These are phyloP conservation scores for Anguilla obscura DNA, from an alignment of 2,797 vertebrate species.

Conservation along the genomic window DNA sequence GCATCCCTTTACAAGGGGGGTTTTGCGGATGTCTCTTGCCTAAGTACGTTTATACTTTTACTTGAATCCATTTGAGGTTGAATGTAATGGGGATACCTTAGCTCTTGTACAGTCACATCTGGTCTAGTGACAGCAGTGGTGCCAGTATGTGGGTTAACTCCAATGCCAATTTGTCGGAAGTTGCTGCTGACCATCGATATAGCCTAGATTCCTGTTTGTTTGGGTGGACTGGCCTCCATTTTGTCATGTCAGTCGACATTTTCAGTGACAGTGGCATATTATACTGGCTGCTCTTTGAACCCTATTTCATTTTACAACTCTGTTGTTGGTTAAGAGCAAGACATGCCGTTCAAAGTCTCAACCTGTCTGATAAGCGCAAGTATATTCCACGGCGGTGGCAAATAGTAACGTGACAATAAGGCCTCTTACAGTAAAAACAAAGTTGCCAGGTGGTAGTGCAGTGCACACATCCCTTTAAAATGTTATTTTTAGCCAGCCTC, in stretches of 20 bases:
- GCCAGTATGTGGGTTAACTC: conserved; percentile 4
- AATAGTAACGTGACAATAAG: not conserved
- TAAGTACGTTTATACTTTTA: not conserved
- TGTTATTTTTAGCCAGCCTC: not conserved
- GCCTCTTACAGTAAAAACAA: not conserved
- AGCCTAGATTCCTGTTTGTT: not conserved
- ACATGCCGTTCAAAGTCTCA: conserved; percentile 14
- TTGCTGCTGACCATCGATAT: not conserved
- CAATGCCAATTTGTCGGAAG: not conserved
- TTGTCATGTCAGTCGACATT: not conserved
- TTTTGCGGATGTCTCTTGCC: not conserved
- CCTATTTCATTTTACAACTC: conserved; percentile 18
- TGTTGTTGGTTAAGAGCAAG: conserved; percentile 5
- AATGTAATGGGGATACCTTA: conserved; percentile 1
- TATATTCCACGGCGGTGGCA: not conserved
- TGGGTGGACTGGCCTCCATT: not conserved
- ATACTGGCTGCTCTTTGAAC: conserved; percentile 5
- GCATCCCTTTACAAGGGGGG: not conserved
- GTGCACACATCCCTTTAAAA: not conserved
- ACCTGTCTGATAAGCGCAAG: not conserved
- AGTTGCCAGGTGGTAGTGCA: not conserved
- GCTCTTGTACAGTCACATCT: not conserved
- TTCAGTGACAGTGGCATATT: not conserved
- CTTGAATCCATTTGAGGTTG: conserved; percentile 12
- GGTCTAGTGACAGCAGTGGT: not conserved